phyloP scores from a whole-genome alignment of 2,888 invertebrate genomes.

The Drosophila colorata region DNA sequence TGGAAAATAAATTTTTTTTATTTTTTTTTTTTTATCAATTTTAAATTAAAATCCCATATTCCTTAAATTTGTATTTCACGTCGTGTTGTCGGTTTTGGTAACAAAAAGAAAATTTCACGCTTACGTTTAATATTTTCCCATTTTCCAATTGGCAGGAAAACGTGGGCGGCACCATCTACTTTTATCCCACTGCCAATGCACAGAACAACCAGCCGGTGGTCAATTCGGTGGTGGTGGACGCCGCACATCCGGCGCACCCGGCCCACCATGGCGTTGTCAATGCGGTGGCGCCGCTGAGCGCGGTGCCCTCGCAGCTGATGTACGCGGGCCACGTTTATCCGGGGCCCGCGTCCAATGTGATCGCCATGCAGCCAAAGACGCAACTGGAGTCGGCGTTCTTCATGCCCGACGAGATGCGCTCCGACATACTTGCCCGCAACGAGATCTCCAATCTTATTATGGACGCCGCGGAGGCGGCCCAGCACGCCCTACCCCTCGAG shows the following conservation, averaged over 20 bases:
- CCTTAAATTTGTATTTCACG: too few species aligned
- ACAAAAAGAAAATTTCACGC: too few species aligned
- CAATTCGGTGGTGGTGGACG: slow-evolving; percentile 79
- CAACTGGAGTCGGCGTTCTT: slow-evolving; percentile 89
- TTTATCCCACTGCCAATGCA: slow-evolving; percentile 90
- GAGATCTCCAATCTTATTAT: slow-evolving; percentile 88
- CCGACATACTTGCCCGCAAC: slow-evolving; percentile 84
- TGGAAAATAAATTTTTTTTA: too few species aligned
- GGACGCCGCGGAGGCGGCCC: slow-evolving; percentile 87
- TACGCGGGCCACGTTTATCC: slow-evolving; percentile 85
- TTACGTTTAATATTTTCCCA: slow-evolving; percentile 28
- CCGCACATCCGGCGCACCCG: slow-evolving; percentile 55
- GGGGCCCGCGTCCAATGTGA: slow-evolving; percentile 85
- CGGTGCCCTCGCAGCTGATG: slow-evolving; percentile 78
- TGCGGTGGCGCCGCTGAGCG: slow-evolving; percentile 73
- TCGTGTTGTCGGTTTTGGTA: background rate
- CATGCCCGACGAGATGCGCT: slow-evolving; percentile 92
- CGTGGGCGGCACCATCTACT: slow-evolving; percentile 97
- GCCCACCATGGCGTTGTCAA: slow-evolving; percentile 76
- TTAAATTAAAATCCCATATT: too few species aligned
- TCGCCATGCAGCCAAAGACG: slow-evolving; percentile 85
- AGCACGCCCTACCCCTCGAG: slow-evolving; percentile 89
- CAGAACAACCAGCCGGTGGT: slow-evolving; percentile 82
- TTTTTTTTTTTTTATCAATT: too few species aligned
- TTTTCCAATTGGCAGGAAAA: slow-evolving; percentile 88